Evolutionary conservation across 1,140 invertebrate species (phyloP), one percentile per base, ranked within the genome.

Genomic region (Procambarus clarkii): DNA sequence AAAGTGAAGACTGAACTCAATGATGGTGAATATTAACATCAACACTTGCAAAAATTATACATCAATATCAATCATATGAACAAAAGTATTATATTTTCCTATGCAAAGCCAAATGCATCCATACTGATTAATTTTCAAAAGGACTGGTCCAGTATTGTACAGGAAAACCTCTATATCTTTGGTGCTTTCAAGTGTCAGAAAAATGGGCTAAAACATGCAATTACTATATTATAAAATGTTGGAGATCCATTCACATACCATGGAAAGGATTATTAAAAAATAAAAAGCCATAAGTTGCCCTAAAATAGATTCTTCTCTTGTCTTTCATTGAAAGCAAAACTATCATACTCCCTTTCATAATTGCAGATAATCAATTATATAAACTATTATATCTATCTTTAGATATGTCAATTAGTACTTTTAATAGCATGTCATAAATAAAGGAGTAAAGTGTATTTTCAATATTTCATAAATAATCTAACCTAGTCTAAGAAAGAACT

Each of bases 61-160:
- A 77, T 84, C 71, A 74, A 45, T 34, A 60, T 48, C 50, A 85
- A 80, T 83, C 44, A 79, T 60, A 81, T 81, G 44, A 90, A 84
- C 64, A 48, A 74, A 80, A 85, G 64, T 58, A 77, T 91, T 45
- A 85, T 34, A 91, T 84, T 74, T 91, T 78, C 46, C 76, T 58
- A 69, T 86, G 46, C 15, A 46, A 84, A 85, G 89, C 76, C 82
- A 85, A 90, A 86, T 91, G 89, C 83, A 79, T 74, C 18, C 18
- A 74, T 34, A 34, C n/a, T 74, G 24, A 60, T 79, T 50, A 50
- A 79, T 91, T 44, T 85, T 74, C 60, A 79, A 84, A 85, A 85
- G 82, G 82, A 85, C 89, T 86, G 82, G 89, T 91, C 89, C 89
- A 89, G 78, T 91, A 85, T 85, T 91, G 89, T 80, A 91, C 71